Conservation (phyloP, 2,888 invertebrate genomes). For the Anoncus sp. region DNA sequence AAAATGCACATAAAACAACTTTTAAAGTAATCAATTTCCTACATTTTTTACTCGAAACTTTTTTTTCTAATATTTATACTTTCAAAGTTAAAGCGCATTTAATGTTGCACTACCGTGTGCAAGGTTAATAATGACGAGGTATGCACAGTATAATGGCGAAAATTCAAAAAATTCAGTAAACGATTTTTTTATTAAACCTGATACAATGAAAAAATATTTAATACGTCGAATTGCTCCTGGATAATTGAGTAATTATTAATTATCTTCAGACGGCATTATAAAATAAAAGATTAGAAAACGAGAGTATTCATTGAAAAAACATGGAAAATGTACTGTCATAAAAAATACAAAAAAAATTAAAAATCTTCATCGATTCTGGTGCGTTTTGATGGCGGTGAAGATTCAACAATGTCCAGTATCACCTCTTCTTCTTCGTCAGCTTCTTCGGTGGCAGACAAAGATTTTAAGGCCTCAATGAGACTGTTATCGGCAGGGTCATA, state of each 20-base stretch:
- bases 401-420: too few relatives aligned
- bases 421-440: too few relatives aligned
- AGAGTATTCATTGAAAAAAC: too few relatives aligned
- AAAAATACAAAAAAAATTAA: too few relatives aligned
- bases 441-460: too few relatives aligned
- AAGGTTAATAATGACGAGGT: neutral
- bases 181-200: neutral
- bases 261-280: neutral
- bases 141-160: constrained; percentile 6
- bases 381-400: too few relatives aligned
- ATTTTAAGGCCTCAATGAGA: too few relatives aligned
- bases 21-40: neutral
- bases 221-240: constrained; percentile 6
- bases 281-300: neutral
- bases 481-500: too few relatives aligned
- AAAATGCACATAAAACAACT: neutral
- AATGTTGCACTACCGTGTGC: neutral
- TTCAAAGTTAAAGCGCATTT: neutral
- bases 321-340: too few relatives aligned
- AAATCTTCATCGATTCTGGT: too few relatives aligned
- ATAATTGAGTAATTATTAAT: constrained; percentile 1
- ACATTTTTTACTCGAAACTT: neutral
- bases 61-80: constrained; percentile 8
- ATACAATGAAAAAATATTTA: constrained; percentile 5
- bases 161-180: neutral